A percentile compares a stretch with the other conserved stretches of the same genome.
These are phyloP conservation scores for Zoanthus sansibaricus DNA, from an alignment of 92 coral and sea anemone species.

Conservation along the genomic window DNA sequence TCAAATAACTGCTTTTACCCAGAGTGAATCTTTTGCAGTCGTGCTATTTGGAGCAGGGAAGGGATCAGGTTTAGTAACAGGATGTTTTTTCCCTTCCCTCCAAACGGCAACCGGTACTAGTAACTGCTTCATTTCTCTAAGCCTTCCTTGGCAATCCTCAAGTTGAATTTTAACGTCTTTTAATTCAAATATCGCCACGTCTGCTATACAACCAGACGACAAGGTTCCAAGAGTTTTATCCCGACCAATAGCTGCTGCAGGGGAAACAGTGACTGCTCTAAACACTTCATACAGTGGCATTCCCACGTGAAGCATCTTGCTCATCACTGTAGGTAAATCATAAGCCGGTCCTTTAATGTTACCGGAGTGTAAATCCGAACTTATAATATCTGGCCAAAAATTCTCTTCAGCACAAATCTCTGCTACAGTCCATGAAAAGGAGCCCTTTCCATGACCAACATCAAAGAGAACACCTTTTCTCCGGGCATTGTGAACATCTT, in stretches of 20 bases:
- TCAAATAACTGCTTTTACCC: constrained; percentile 14
- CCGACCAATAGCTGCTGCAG: constrained; percentile 83
- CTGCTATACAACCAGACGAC: constrained; percentile 62
- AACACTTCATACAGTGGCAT: constrained; percentile 83
- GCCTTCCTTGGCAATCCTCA: constrained; percentile 79
- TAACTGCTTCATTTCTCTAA: constrained; percentile 53
- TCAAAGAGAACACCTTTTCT: constrained; percentile 84
- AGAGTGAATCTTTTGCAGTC: constrained; percentile 14
- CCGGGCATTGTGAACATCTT: constrained; percentile 68
- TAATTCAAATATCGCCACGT: constrained; percentile 70
- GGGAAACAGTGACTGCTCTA: constrained; percentile 78
- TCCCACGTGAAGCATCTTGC: constrained; percentile 85
- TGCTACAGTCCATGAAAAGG: constrained; percentile 92
- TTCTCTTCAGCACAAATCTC: constrained; percentile 83
- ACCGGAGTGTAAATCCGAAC: constrained; percentile 81
- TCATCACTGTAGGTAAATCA: constrained; percentile 79
- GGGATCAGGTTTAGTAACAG: constrained; percentile 38
- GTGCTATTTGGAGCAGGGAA: constrained; percentile 55
- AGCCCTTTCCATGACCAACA: constrained; percentile 90
- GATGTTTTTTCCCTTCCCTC: constrained; percentile 67
- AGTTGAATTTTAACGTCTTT: constrained; percentile 67
- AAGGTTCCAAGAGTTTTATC: constrained; percentile 75
- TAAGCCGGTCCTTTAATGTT: constrained; percentile 81
- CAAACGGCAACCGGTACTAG: constrained; percentile 82
- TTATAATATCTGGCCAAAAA: constrained; percentile 88